Percentiles rank a stretch among this genome's conserved stretches.
Conservation (phyloP, 2,797 vertebrate genomes). For the Ammospiza maritima region DNA sequence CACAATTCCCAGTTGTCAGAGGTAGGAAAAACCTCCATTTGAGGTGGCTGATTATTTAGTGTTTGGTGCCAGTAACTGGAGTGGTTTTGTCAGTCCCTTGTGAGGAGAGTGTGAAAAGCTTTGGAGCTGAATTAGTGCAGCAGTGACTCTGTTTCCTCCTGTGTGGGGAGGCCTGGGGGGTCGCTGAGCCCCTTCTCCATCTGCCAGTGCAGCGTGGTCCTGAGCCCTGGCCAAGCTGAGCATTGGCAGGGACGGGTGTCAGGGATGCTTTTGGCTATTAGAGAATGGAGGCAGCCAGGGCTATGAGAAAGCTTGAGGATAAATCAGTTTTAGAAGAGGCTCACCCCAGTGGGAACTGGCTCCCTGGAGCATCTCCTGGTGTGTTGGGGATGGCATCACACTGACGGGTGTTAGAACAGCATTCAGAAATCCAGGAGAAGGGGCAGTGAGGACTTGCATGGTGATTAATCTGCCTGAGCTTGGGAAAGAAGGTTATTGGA, state of each 20-base stretch:
- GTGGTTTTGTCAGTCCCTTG: background rate
- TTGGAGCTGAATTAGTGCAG: background rate
- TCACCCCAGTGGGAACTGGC: background rate
- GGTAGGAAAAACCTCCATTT: accelerated
- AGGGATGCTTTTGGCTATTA: background rate
- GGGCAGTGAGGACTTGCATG: accelerated
- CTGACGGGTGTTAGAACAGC: accelerated
- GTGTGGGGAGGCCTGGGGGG: background rate
- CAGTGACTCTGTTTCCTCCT: background rate
- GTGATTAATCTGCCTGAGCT: background rate
- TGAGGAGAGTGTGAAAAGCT: background rate
- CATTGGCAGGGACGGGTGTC: background rate
- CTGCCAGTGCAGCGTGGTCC: background rate
- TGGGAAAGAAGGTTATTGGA: background rate
- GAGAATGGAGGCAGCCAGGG: background rate
- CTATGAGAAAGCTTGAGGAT: background rate
- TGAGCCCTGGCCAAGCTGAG: background rate
- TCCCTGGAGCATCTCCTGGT: accelerated
- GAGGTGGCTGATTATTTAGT: background rate
- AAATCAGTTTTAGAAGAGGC: background rate
- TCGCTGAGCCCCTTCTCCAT: background rate
- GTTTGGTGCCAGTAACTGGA: background rate
- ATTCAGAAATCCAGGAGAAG: accelerated
- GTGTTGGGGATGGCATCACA: accelerated
- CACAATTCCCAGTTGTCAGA: background rate